Evolutionary conservation across 1,140 invertebrate genomes (phyloP).

Genomic region (Drosophila kepulauana): DNA sequence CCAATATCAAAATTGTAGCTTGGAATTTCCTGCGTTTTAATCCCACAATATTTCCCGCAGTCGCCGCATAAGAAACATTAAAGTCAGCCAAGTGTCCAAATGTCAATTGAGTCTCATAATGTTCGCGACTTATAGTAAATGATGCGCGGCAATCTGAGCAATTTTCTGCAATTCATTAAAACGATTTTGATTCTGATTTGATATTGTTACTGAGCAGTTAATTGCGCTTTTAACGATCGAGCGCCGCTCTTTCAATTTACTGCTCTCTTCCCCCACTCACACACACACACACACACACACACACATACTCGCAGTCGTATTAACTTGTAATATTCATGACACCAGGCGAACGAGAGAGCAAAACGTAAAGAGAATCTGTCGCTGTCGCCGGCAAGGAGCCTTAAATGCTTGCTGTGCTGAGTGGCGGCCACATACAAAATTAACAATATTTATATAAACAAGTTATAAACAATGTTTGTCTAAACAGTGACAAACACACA

Average conservation of each 20-base stretch:
- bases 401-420: slow-evolving; percentile 22
- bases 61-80: not conserved
- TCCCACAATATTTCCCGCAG: slow-evolving; percentile 3
- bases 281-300: slow-evolving; percentile 16
- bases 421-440: slow-evolving; percentile 57
- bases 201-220: slow-evolving; percentile 74
- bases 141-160: slow-evolving; percentile 63
- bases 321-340: slow-evolving; percentile 72
- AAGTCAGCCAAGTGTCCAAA: slow-evolving; percentile 33
- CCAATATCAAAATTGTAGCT: not conserved
- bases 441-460: slow-evolving; percentile 84
- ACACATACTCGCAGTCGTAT: slow-evolving; percentile 8
- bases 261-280: slow-evolving; percentile 20
- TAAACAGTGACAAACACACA: slow-evolving; percentile 80
- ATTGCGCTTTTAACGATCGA: slow-evolving; percentile 76
- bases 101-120: slow-evolving; percentile 50
- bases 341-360: slow-evolving; percentile 42
- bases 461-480: slow-evolving; percentile 83
- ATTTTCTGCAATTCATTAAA: slow-evolving; percentile 83
- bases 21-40: slow-evolving; percentile 6
- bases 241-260: slow-evolving; percentile 26
- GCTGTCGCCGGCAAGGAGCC: slow-evolving; percentile 33
- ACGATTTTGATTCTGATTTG: slow-evolving; percentile 71
- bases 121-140: slow-evolving; percentile 38
- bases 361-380: slow-evolving; percentile 33